Evolutionary conservation across 92 coral and sea anemone genomes (phyloP).

Genomic region (Bergia puertoricense): DNA sequence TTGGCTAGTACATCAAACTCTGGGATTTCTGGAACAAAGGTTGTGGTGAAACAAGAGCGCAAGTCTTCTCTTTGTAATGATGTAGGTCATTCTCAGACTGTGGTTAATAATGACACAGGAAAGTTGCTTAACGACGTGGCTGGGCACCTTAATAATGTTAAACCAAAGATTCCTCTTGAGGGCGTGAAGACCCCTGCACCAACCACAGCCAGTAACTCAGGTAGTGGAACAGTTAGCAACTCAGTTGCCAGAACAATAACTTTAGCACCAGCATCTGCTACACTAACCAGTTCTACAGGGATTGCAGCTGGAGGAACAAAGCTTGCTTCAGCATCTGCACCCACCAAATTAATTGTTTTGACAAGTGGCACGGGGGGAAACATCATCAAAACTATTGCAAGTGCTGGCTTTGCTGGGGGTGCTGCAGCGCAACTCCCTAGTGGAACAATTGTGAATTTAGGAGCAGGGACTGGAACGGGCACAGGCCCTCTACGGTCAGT

Average conservation of each 20-base stretch:
- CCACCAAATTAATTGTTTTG: constrained; percentile 92
- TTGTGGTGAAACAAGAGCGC: constrained; percentile 76
- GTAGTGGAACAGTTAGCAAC: constrained; percentile 46
- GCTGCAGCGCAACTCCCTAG: constrained; percentile 74
- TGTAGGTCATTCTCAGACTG: constrained; percentile 55
- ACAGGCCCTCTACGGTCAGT: constrained; percentile 70
- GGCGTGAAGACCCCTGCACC: constrained; percentile 61
- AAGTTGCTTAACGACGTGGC: constrained; percentile 75
- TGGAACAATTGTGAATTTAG: constrained; percentile 66
- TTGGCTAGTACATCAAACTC: constrained; percentile 62
- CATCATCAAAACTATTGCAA: constrained; percentile 91
- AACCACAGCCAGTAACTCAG: constrained; percentile 48
- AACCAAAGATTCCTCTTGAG: constrained; percentile 68
- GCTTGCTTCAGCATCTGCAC: constrained; percentile 63
- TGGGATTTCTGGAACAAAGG: constrained; percentile 58
- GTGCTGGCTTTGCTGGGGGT: constrained; percentile 80
- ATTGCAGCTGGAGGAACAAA: constrained; percentile 59
- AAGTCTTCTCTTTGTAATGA: constrained; percentile 49
- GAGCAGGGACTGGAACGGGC: constrained; percentile 64
- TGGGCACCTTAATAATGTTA: constrained; percentile 80
- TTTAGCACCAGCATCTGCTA: constrained; percentile 39
- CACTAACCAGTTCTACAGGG: constrained; percentile 46
- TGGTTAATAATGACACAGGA: constrained; percentile 60
- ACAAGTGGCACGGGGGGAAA: constrained; percentile 90
- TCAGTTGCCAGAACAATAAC: constrained; percentile 57